Conservation (phyloP, 2,797 vertebrate genomes). For the Mastacembelus armatus region DNA sequence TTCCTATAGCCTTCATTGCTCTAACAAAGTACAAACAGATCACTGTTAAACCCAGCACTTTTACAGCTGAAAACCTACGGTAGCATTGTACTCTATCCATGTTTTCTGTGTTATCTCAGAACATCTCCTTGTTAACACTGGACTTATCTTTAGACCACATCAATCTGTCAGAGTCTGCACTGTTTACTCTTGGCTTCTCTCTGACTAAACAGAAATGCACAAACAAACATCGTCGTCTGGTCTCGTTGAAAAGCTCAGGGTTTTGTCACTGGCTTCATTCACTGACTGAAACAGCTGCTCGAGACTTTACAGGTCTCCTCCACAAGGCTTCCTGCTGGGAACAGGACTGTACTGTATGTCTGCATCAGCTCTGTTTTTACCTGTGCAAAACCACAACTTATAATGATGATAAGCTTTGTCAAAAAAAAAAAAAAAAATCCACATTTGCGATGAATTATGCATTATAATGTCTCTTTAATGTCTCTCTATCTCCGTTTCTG, state of each 20-base stretch:
- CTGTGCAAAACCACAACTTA: conserved; percentile 12
- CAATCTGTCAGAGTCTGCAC: conserved; percentile 50
- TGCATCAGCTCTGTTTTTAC: conserved; percentile 5
- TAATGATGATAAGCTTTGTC: neutral
- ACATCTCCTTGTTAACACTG: conserved; percentile 51
- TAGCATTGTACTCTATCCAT: neutral
- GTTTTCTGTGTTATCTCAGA: conserved; percentile 16
- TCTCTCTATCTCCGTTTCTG: neutral
- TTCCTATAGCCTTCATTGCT: neutral
- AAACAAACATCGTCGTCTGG: conserved; percentile 57
- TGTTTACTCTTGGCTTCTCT: conserved; percentile 54
- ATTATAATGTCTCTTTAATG: conserved; percentile 4
- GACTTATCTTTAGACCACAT: conserved; percentile 56
- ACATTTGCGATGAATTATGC: conserved; percentile 13
- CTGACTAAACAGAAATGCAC: conserved; percentile 48
- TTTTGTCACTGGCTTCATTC: conserved; percentile 41
- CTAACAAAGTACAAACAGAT: neutral
- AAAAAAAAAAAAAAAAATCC: neutral
- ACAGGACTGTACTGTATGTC: conserved; percentile 2
- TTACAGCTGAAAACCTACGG: neutral
- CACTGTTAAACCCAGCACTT: neutral
- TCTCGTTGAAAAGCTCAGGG: conserved; percentile 31
- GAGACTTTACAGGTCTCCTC: neutral
- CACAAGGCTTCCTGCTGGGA: conserved; percentile 18
- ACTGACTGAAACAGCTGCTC: conserved; percentile 51